These are phyloP conservation scores for Melanostoma mellinum DNA, from an alignment of 2,888 invertebrate genomes.

Conservation along the genomic window DNA sequence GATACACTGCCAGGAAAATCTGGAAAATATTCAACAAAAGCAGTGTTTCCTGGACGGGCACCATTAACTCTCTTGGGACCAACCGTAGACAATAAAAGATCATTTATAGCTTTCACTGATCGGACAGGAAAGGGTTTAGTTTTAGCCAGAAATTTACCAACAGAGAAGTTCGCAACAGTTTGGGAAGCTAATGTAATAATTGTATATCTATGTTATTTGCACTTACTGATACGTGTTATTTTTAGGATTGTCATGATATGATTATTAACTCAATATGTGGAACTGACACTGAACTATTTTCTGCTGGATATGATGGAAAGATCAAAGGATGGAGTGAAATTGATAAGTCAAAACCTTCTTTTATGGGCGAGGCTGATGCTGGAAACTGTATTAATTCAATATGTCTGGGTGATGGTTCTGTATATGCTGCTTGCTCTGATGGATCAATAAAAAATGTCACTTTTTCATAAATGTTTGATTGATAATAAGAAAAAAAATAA, in stretches of 20 bases:
- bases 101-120: constrained; percentile 80
- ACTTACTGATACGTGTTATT: constrained; percentile 14
- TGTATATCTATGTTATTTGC: constrained; percentile 6
- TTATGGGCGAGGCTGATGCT: constrained; percentile 78
- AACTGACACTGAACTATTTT: constrained; percentile 77
- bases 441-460: constrained; percentile 78
- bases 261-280: constrained; percentile 80
- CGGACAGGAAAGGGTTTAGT: constrained; percentile 79
- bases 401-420: constrained; percentile 76
- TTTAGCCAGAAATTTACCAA: constrained; percentile 77
- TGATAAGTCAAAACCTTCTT: constrained; percentile 75
- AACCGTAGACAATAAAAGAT: constrained; percentile 75
- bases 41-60: constrained; percentile 79
- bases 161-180: constrained; percentile 76
- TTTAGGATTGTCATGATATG: constrained; percentile 80
- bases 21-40: constrained; percentile 80
- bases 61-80: constrained; percentile 80
- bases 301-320: constrained; percentile 81
- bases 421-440: constrained; percentile 79
- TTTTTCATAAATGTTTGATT: constrained; percentile 74
- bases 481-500: no score
- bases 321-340: constrained; percentile 80
- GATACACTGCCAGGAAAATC: constrained; percentile 78
- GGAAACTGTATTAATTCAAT: constrained; percentile 79
- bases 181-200: constrained; percentile 75